Base-by-base conservation (phyloP, 2,113 vertebrate genomes). In the Mormyrus iriodes region DNA sequence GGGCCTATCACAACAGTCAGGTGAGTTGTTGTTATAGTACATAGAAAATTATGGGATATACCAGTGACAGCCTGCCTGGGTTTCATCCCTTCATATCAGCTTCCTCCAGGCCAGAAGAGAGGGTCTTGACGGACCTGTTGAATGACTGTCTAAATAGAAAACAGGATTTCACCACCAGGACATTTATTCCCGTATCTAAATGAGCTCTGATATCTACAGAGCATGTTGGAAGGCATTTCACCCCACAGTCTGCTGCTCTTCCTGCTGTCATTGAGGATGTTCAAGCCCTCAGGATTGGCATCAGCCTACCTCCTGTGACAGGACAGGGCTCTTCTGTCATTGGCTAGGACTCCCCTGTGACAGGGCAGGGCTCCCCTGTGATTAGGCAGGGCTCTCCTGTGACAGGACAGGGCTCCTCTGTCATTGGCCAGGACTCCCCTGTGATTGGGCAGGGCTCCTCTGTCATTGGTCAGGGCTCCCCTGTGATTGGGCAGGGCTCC, bases 161-260 rank as follows among this genome's bases (percentile, higher is more conserved):
- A 79, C 61, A 69, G 61, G 35, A 79, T 42, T 4, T 39, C 73
- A 42, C 73, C 61, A 42, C 15, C 35, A 35, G 13, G 58, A 49
- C 13, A 48, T 87, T 61, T 73, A n/a, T 27, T 48, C 46, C 52
- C 35, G 7, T 61, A 87, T 61, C 15, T 4, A 53, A 35, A 82
- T 53, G 49, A 55, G 27, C 19, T 88, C 51, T 48, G 24, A 84
- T n/a, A 21, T 58, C 17, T 89, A 46, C 7, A 55, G 69, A 42
- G 69, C 17, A 48, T 49, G 19, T 6, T 19, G 17, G 46, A 31
- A 35, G 42, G 79, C 24, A 90, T 95, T 94, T 89, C 95, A 0
- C 94, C 92, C 42, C 91, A 90, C 8, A 92, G 94, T 82, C 91
- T 91, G 58, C 86, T 91, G 24, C 94, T 93, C 92, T 96, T 95